These are phyloP conservation scores for Alligator sinensis DNA, from an alignment of 2,113 vertebrate genomes.

Conservation along the genomic window DNA sequence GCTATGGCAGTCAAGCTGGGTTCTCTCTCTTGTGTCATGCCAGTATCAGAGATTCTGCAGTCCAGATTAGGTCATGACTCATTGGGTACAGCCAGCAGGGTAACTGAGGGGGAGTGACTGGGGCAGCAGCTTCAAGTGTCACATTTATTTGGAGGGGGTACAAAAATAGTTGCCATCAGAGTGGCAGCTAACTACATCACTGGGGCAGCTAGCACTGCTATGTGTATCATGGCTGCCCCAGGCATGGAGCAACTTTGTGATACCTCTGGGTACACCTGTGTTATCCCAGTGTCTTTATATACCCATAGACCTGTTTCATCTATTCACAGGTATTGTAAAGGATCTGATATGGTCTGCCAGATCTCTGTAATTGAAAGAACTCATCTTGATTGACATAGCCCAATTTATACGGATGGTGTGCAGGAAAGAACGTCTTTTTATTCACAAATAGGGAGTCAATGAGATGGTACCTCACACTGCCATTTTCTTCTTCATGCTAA, in stretches of 20 bases:
- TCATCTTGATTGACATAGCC: neutral
- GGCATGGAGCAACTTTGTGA: neutral
- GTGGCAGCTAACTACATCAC: too few species aligned
- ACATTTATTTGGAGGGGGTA: too few species aligned
- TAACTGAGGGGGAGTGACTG: too few species aligned
- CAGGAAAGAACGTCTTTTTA: neutral
- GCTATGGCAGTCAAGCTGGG: neutral
- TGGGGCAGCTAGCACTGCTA: too few species aligned
- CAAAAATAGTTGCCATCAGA: too few species aligned
- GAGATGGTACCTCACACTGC: neutral
- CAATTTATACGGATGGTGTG: neutral
- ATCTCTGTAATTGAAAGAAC: neutral
- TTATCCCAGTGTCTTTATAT: neutral
- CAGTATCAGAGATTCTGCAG: neutral
- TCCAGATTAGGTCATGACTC: neutral
- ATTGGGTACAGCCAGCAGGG: too few species aligned
- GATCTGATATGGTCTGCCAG: neutral
- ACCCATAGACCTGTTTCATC: neutral
- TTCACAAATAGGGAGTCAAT: neutral
- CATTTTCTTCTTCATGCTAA: conserved; percentile 29
- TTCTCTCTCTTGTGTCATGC: neutral
- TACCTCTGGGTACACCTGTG: fast-evolving
- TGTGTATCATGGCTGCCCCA: too few species aligned
- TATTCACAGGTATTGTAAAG: neutral
- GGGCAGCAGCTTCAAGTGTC: too few species aligned